Conservation (phyloP, 1,140 invertebrate species). For the Leptinotarsa undecemlineata region DNA sequence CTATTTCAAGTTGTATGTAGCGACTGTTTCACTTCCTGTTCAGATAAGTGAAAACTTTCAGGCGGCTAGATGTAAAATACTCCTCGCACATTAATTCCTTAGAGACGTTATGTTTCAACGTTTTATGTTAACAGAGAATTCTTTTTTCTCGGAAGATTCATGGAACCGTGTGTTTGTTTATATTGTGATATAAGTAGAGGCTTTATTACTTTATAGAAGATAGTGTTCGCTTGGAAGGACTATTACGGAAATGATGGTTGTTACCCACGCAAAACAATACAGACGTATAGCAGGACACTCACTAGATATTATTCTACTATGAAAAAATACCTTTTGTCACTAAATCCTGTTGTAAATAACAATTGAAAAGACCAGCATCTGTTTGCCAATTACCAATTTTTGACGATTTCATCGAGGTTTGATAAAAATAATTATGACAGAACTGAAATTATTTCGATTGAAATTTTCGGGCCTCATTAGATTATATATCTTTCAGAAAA, state of each 20-base stretch:
- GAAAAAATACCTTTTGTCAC: too few relatives aligned
- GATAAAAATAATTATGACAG: too few relatives aligned
- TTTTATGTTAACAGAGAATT: constrained; percentile 5
- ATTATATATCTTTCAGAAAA: too few relatives aligned
- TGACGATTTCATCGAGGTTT: too few relatives aligned
- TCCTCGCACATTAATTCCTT: neutral
- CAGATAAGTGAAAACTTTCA: constrained; percentile 8
- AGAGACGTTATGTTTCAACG: neutral
- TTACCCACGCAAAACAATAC: neutral
- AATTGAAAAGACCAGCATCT: too few relatives aligned
- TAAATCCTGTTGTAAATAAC: too few relatives aligned
- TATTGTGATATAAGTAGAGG: neutral
- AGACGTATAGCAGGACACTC: too few relatives aligned
- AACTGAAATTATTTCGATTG: too few relatives aligned
- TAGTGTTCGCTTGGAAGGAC: neutral
- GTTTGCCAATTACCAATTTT: too few relatives aligned
- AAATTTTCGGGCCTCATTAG: too few relatives aligned
- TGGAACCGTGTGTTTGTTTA: neutral
- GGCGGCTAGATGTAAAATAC: constrained; percentile 5
- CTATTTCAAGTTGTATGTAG: constrained; percentile 8
- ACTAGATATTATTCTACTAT: too few relatives aligned
- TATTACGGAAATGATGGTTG: neutral
- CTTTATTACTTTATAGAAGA: neutral
- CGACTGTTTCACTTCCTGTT: constrained; percentile 7
- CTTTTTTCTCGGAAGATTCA: neutral